Conservation (phyloP, 2,888 invertebrate genomes). For the Eugnorisma glareosa region DNA sequence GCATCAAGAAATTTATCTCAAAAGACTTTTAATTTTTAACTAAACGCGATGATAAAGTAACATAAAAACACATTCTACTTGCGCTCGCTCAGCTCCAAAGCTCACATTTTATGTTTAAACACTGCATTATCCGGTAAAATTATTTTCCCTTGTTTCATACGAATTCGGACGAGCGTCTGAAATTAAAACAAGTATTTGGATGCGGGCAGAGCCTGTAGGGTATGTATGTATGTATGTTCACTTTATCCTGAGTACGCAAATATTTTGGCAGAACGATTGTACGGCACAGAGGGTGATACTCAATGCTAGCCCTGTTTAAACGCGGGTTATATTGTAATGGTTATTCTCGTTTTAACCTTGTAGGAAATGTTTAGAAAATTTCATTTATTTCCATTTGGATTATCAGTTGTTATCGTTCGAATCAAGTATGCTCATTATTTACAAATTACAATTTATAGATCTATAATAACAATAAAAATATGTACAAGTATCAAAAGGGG, state of each 20-base stretch:
- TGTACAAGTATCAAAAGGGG: too few species aligned
- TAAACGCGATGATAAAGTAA: constrained; percentile 2
- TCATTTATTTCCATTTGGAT: neutral
- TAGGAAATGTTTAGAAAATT: neutral
- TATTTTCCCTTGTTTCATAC: constrained; percentile 37
- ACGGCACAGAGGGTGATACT: constrained; percentile 1
- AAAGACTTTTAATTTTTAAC: neutral
- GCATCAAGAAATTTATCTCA: neutral
- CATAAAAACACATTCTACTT: neutral
- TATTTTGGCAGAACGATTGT: constrained; percentile 36
- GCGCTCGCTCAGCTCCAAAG: neutral
- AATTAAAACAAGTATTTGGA: constrained; percentile 53
- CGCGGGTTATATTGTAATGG: constrained; percentile 3
- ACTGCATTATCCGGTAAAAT: constrained; percentile 31
- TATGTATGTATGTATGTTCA: constrained; percentile 7
- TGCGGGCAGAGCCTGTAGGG: constrained; percentile 37
- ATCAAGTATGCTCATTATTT: too few species aligned
- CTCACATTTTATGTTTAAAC: constrained; percentile 25
- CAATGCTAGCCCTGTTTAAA: neutral
- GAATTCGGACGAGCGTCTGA: constrained; percentile 18
- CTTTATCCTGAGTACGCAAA: constrained; percentile 34
- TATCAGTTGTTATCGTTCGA: neutral
- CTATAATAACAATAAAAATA: too few species aligned
- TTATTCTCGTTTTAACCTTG: neutral
- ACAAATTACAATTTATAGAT: too few species aligned